Evolutionary conservation across 1,140 invertebrate species (phyloP), one percentile per base, ranked within the genome.

Genomic region (Lepidurus couesii): DNA sequence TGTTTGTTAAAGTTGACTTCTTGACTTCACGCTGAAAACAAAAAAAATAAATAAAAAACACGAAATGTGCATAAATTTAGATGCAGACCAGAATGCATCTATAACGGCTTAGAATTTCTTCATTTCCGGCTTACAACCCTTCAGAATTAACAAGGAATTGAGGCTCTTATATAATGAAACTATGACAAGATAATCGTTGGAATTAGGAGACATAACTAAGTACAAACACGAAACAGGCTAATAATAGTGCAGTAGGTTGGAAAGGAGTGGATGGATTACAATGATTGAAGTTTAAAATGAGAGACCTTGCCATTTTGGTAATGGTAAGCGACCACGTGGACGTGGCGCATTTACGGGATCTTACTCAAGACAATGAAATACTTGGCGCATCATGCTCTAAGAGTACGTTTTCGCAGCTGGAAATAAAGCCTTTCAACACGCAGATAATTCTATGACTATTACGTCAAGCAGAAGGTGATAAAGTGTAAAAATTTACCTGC

Each of bases 1-100:
- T 75, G 75, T 79, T 47, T 7, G 42, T 53, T 78, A 75, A 24
- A 77, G 13, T 13, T 65, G 21, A 21, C 47, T 65, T 53, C 21
- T 11, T n/a, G 21, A 21, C 53, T 65, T 65, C 21, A 65, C 21
- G 53, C 53, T 65, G 21, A 21, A 65, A 65, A 65, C 6, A 3
- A 11, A 65, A 65, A 65, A 65, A 21, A 65, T 16, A 16, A 1
- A 53, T 11, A 7, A 21, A 16, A 65, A 65, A 65, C 16, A 1
- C 53, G n/a, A 34, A 34, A 34, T 34, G 34, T 4, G 2, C 4
- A 34, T 34, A 34, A 34, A 34, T 34, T 26, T 34, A 34, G 34
- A 34, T 4, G 34, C 34, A 34, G 1, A 34, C 2, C 34, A 34
- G 34, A 34, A 34, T 34, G 34, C 3, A 34, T 34, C 34, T 34